Conservation (phyloP, 2,797 vertebrate genomes). For the Smutsia gigantea region DNA sequence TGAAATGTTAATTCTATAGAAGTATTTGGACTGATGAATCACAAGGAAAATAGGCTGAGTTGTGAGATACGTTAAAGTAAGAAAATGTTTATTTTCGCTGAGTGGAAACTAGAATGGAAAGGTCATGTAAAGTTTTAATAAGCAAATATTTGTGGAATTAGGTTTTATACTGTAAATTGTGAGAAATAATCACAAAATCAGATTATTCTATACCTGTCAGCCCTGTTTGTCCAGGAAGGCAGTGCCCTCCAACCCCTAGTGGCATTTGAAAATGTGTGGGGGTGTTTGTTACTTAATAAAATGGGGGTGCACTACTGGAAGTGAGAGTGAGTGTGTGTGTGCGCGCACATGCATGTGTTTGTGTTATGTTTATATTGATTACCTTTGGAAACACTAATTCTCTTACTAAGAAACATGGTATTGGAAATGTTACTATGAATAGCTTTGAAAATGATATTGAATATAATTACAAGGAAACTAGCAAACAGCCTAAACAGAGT, state of each 20-base stretch:
- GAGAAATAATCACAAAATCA: neutral
- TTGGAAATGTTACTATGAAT: neutral
- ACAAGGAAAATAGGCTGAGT: constrained; percentile 33
- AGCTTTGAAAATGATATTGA: neutral
- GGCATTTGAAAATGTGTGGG: neutral
- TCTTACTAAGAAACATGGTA: neutral
- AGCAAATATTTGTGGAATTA: neutral
- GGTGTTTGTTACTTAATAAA: neutral
- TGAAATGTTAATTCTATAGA: constrained; percentile 64
- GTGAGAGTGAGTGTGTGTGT: neutral
- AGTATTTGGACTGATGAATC: constrained; percentile 21
- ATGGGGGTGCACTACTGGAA: neutral
- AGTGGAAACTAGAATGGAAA: neutral
- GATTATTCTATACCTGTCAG: neutral
- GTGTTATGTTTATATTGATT: too few species aligned
- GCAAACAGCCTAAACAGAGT: neutral
- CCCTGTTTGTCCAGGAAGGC: neutral
- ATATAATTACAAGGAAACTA: neutral
- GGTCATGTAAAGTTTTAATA: neutral
- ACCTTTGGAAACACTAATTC: neutral
- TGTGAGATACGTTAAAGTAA: constrained; percentile 37
- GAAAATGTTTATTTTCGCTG: constrained; percentile 55
- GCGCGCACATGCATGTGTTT: neutral
- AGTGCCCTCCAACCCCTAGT: neutral
- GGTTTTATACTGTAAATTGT: constrained; percentile 4